A percentile compares a stretch with the other conserved stretches of the same genome.
Evolutionary conservation across 2,113 vertebrate genomes (phyloP).

Genomic region (Oncorhynchus mykiss): DNA sequence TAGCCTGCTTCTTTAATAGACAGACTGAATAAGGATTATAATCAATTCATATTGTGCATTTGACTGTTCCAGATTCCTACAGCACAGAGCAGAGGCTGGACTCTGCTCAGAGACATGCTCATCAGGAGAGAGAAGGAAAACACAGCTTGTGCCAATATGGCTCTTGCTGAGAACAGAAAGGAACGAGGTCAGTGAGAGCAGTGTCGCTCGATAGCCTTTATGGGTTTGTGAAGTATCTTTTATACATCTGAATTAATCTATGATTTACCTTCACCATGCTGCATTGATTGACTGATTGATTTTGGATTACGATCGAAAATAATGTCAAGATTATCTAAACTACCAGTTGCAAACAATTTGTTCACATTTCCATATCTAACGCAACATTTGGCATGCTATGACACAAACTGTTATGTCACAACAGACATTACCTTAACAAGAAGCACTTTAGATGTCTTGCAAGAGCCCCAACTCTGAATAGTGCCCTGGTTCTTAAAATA

Average conservation of each 20-base stretch:
- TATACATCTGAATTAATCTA: neutral
- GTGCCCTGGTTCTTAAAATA: neutral
- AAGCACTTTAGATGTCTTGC: too few species aligned
- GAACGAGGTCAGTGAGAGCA: neutral
- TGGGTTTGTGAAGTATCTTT: neutral
- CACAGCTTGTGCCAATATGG: neutral
- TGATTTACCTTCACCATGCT: neutral
- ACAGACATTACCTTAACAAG: too few species aligned
- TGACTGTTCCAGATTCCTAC: conserved; percentile 19
- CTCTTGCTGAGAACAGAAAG: neutral
- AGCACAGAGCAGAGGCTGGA: neutral
- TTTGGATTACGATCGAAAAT: too few species aligned
- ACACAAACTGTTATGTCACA: too few species aligned
- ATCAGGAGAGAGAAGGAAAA: neutral
- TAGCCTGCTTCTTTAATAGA: conserved; percentile 47
- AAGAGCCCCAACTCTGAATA: too few species aligned
- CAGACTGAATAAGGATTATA: conserved; percentile 33
- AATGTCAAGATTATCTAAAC: too few species aligned
- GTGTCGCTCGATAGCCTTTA: neutral
- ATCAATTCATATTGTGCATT: conserved; percentile 56
- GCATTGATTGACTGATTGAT: neutral
- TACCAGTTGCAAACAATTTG: too few species aligned
- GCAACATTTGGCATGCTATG: too few species aligned
- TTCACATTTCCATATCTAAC: too few species aligned
- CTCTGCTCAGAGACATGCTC: conserved; percentile 26